Base-by-base conservation (phyloP, 2,888 invertebrate species). In the Patella pellucida region DNA sequence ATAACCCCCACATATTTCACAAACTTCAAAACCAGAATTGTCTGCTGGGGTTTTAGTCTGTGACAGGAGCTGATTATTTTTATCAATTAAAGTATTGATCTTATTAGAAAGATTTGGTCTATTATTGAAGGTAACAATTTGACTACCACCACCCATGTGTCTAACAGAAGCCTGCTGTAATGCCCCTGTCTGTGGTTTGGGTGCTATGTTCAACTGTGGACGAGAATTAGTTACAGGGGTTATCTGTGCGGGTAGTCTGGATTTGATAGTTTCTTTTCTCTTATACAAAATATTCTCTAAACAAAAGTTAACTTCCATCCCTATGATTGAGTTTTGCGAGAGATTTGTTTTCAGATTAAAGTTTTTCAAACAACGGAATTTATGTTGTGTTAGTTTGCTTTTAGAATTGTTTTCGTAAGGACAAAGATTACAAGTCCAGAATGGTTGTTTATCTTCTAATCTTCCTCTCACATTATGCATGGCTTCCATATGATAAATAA, bases 1-100 rank as follows among this genome's bases (percentile, higher is more conserved):
- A 89, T 97, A 97, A 31, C 97, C 97, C 89, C 98, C 98, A 92
- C 98, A 98, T 81, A 98, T 97, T 92, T 98, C 98, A 91, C 98
- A 98, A 84, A 88, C 86, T 78, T 87, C 88, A 83, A 88, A 88
- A 12, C 83, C 84, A 31, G 72, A n/a, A 52, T 51, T 76, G 19
- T 70, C 51, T 27, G 27, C n/a, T 68, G 31, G n/a, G 23, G 23
- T 23, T 52, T 72, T 50, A 15, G 31, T 51, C 52, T 68, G 67
- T n/a, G 51, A 68, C n/a, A 73, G 23, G 15, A 73, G 68, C 51
- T n/a, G 50, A 68, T 67, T 27, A 41, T 74, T 74, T 51, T 50
- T 41, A 54, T 56, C 62, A 12, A 74, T 71, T n/a, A 74, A 50
- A 62, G 62, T 69, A 52, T 74, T 74, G 11, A 74, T 71, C 50